A percentile compares a stretch with the other conserved stretches of the same genome.
Conservation (phyloP, 2,113 vertebrate genomes). For the Lipophrys pholis region DNA sequence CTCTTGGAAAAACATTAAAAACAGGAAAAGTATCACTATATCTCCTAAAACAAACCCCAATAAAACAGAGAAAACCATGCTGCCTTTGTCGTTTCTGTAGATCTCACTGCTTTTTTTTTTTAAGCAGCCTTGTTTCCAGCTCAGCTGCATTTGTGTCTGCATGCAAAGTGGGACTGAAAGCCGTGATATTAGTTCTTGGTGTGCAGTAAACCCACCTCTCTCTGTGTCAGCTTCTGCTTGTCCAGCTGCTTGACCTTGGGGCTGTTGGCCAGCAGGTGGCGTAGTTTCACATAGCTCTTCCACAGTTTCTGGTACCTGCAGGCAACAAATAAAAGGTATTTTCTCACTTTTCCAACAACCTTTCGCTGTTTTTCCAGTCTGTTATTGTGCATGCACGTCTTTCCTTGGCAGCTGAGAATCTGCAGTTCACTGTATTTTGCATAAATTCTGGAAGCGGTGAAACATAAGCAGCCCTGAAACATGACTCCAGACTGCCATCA, state of each 20-base stretch:
- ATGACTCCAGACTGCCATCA: conserved; percentile 9
- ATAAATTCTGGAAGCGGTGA: no score
- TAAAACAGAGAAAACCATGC: no score
- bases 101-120: no score
- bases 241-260: conserved; percentile 98
- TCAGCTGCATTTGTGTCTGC: conserved; percentile 28
- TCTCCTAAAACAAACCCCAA: no score
- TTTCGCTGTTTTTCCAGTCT: conserved; percentile 33
- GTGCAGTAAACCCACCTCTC: conserved; percentile 86
- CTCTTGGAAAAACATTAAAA: no score
- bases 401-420: no score
- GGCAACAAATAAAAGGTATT: conserved; percentile 14
- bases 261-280: conserved; percentile 98
- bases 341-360: conserved; percentile 31
- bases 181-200: conserved; percentile 16
- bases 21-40: no score
- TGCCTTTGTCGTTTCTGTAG: no score
- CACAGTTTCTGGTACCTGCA: conserved; percentile 97
- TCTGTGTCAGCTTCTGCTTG: conserved; percentile 97
- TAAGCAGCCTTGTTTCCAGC: no score
- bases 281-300: conserved; percentile 99
- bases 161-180: conserved; percentile 29
- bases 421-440: no score
- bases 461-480: no score
- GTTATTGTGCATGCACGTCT: no score